Conservation (phyloP, 2,888 invertebrate genomes). For the Stegophylla sp. region DNA sequence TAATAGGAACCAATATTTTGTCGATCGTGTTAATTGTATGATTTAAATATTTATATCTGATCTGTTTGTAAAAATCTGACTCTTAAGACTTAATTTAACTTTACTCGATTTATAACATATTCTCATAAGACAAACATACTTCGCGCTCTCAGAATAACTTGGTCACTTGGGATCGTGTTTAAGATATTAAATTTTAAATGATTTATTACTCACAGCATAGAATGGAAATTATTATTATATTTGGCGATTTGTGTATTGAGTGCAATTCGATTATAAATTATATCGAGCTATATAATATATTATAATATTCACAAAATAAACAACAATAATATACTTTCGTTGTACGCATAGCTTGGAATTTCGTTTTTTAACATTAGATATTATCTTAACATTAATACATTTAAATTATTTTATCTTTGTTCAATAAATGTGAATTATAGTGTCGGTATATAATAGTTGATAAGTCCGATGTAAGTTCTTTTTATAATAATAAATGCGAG, state of each 20-base stretch:
- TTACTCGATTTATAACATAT: not conserved
- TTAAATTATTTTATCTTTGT: not conserved
- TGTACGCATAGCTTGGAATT: not conserved
- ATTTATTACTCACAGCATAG: conserved; percentile 23
- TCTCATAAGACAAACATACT: conserved; percentile 33
- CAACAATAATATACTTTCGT: not conserved
- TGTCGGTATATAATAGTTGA: not conserved
- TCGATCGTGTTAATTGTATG: too few species aligned
- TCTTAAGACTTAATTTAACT: not conserved
- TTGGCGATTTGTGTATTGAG: conserved; percentile 15
- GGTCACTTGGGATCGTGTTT: not conserved
- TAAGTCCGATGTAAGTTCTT: not conserved
- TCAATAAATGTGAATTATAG: not conserved
- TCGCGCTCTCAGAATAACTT: not conserved
- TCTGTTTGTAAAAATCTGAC: too few species aligned
- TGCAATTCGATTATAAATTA: conserved; percentile 15
- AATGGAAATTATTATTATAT: conserved; percentile 10
- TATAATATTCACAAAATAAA: conserved; percentile 19
- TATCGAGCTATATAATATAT: conserved; percentile 4
- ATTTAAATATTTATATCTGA: too few species aligned
- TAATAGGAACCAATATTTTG: too few species aligned
- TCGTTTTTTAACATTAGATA: too few species aligned
- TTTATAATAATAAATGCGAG: not conserved
- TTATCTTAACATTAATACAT: not conserved
- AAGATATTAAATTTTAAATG: conserved; percentile 21